Evolutionary conservation across 2,797 vertebrate genomes (phyloP), one percentile per base, ranked within the genome.

Genomic region (Sus cebifrons): DNA sequence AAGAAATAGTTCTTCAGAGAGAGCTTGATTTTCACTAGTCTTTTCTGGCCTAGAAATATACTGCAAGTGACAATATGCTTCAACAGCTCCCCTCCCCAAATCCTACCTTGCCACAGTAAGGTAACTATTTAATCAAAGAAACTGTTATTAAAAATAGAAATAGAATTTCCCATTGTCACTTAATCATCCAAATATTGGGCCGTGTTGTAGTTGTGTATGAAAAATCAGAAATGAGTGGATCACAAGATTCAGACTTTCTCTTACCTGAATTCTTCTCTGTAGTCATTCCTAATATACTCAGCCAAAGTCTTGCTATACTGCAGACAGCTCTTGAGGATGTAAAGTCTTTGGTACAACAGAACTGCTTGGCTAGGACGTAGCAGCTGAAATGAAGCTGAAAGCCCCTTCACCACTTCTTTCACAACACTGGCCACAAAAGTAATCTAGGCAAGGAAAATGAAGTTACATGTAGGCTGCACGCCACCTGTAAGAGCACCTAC

Each of bases 241-340:
- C 68, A 29, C 68, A 25, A 49, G 44, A 56, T 9, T 14, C 20
- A 15, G 67, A 52, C 29, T 40, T 65, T 62, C 84, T 81, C 97
- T 97, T 85, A 99, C 99, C 99, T 99, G 98, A 99, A 99, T 97
- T 99, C 99, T 93, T 99, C 99, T 25, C 96, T 97, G 97, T 98
- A 98, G 93, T 98, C 91, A 0, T 97, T 98, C 6, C 96, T 98
- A 17, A 99, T 98, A 89, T 98, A 97, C 60, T 98, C 97, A 16
- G 97, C 98, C 85, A 99, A 97, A 17, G 75, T 95, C 92, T 29
- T 94, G 98, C 97, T 98, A 96, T 99, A 74, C 97, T 98, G 98
- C 95, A 99, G 98, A 91, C 99, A 99, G 96, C 98, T 98, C 97
- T 98, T 98, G 96, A 99, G 98, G 95, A 99, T 97, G 92, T 96